Evolutionary conservation across 1,140 invertebrate genomes (phyloP), one percentile per base, ranked within the genome.

Genomic region (Pachypeltis micranthus): DNA sequence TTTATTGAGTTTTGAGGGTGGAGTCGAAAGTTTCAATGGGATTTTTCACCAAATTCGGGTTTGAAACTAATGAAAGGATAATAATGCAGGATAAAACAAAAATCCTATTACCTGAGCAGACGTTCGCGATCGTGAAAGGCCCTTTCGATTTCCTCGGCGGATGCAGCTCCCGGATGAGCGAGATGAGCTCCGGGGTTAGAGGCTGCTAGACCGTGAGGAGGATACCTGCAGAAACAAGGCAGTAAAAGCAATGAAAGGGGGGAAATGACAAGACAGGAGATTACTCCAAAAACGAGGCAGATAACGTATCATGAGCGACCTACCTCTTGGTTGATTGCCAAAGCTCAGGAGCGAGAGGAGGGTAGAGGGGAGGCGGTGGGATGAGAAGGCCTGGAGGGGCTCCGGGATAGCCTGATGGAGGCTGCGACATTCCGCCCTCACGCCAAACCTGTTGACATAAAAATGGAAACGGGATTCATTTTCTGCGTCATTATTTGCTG

Each of bases 361-460:
- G 19, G 60, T 65, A 65, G 25, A 60, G 27, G 10, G 64, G 39
- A 31, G 34, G 60, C 14, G 58, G 63, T 25, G 60, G 51, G 64
- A 57, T 34, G 26, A 62, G 51, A 1, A 58, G 54, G 19, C 29
- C 54, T 19, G 54, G 55, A 21, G 29, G 51, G 26, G 29, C 31
- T 16, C 54, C 54, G 23, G 24, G 62, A 34, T 28, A 55, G 39
- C 59, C 28, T 57, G 29, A 21, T 25, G 54, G 19, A 21, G 54
- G 27, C 58, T 29, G 58, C 26, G 62, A 63, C 62, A 58, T 63
- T 39, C 62, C 62, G 56, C 62, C 62, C 51, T 51, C 61, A 24
- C 61, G 25, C 25, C 61, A 39, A 55, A 44, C 56, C 47, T 55
- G 56, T 34, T 24, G 16, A 3, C 21, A 56, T 16, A 56, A 56